Conservation (phyloP, 2,888 invertebrate genomes). For the Eurois occulta region DNA sequence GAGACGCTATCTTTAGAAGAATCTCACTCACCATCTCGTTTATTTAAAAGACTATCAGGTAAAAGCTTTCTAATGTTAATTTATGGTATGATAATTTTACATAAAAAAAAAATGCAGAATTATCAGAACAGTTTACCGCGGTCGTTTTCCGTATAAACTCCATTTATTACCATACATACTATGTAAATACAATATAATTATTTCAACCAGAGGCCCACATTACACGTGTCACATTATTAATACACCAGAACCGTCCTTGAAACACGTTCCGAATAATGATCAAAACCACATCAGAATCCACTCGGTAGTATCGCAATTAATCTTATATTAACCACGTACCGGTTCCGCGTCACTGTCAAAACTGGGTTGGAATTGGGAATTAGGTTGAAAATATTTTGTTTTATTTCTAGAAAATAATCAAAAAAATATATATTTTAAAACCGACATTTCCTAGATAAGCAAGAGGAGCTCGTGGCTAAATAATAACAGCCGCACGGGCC, state of each 20-base stretch:
- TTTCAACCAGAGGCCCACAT: conserved; percentile 1
- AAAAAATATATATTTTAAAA: not conserved
- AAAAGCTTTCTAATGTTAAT: not conserved
- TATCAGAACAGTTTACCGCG: not conserved
- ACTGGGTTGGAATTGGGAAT: not conserved
- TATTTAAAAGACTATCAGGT: not conserved
- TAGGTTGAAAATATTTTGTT: not conserved
- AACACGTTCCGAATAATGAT: conserved; percentile 40
- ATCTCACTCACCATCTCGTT: not conserved
- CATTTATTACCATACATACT: not conserved
- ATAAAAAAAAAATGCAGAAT: not conserved
- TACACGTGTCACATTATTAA: conserved; percentile 17
- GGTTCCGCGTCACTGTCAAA: not conserved
- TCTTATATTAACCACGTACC: conserved; percentile 16
- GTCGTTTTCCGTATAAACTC: not conserved
- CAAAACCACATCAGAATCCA: conserved; percentile 25
- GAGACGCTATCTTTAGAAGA: not conserved
- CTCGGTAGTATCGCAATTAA: conserved; percentile 22
- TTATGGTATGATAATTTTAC: not conserved
- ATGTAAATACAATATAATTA: conserved; percentile 7
- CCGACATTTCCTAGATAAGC: not conserved
- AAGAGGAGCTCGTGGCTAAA: no score
- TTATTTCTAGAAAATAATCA: not conserved
- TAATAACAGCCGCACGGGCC: no score
- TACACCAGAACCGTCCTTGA: conserved; percentile 1